Conservation (phyloP, 2,888 invertebrate genomes). For the Caenorhabditis japonica region DNA sequence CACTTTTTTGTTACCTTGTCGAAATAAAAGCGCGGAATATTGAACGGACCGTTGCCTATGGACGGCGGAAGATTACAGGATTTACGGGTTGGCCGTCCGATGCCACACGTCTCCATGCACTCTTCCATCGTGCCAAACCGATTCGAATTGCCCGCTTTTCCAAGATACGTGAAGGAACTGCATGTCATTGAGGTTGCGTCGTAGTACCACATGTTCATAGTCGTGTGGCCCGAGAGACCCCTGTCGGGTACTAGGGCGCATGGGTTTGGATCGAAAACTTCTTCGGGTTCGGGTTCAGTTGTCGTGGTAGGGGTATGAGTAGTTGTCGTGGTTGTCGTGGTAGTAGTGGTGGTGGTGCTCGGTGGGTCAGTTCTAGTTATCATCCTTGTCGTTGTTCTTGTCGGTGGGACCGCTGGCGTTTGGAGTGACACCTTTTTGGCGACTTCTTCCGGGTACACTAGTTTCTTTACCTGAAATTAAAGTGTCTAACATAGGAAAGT, state of each 20-base stretch:
- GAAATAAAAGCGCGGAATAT: slow-evolving; percentile 67
- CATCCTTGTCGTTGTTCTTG: slow-evolving; percentile 8
- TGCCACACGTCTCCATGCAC: slow-evolving; percentile 65
- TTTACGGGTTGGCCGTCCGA: slow-evolving; percentile 58
- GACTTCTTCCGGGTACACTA: slow-evolving; percentile 43
- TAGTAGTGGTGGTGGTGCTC: slow-evolving; percentile 18
- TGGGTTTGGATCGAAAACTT: slow-evolving; percentile 53
- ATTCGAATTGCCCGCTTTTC: slow-evolving; percentile 69
- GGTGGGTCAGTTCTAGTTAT: background rate
- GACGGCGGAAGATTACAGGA: slow-evolving; percentile 57
- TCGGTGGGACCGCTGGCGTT: slow-evolving; percentile 11
- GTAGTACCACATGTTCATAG: slow-evolving; percentile 59
- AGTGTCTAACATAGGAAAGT: too few relatives aligned
- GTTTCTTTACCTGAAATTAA: slow-evolving; percentile 38
- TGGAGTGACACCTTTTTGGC: slow-evolving; percentile 22
- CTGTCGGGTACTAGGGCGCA: slow-evolving; percentile 56
- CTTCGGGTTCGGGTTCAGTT: slow-evolving; percentile 15
- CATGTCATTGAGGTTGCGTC: slow-evolving; percentile 60
- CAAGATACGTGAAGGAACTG: slow-evolving; percentile 65
- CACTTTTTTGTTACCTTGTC: slow-evolving; percentile 62
- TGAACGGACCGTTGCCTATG: slow-evolving; percentile 61
- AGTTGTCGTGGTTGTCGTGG: slow-evolving; percentile 7
- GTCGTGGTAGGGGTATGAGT: background rate
- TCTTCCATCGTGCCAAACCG: slow-evolving; percentile 59
- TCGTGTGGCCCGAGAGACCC: slow-evolving; percentile 49